phyloP scores from a whole-genome alignment of 2,888 invertebrate genomes.

The Hirtodrosophila trivittata region DNA sequence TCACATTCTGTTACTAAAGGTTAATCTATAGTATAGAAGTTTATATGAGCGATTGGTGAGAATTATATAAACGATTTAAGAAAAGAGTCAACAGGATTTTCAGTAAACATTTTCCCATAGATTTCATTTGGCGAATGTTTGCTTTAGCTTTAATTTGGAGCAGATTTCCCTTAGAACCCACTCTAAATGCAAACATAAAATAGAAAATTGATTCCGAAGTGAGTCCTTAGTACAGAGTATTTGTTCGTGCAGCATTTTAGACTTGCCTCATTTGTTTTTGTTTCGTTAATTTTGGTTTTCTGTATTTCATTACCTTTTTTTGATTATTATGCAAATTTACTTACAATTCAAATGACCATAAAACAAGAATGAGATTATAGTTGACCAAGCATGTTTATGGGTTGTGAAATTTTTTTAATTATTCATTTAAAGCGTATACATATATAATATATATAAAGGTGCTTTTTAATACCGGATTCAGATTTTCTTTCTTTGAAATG shows the following conservation, averaged over 20 bases:
- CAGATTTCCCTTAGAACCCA: too few species aligned
- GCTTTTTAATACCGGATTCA: conserved; percentile 2
- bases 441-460: conserved; percentile 10
- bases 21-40: too few species aligned
- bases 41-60: too few species aligned
- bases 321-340: conserved; percentile 71
- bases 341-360: conserved; percentile 63
- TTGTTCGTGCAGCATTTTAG: conserved; percentile 5
- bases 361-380: conserved; percentile 53
- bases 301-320: conserved; percentile 33
- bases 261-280: conserved; percentile 10
- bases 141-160: too few species aligned
- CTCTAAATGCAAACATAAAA: too few species aligned
- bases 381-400: conserved; percentile 57
- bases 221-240: too few species aligned
- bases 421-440: conserved; percentile 17
- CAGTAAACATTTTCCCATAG: too few species aligned
- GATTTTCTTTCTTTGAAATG: neutral
- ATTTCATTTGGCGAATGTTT: too few species aligned
- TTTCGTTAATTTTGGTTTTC: neutral
- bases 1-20: too few species aligned
- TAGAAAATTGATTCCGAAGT: too few species aligned
- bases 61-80: too few species aligned
- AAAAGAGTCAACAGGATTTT: too few species aligned
- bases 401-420: conserved; percentile 64